A percentile compares a stretch with the other conserved stretches of the same genome.
Conservation (phyloP, 2,797 vertebrate species). For the Enteromius argenteus region DNA sequence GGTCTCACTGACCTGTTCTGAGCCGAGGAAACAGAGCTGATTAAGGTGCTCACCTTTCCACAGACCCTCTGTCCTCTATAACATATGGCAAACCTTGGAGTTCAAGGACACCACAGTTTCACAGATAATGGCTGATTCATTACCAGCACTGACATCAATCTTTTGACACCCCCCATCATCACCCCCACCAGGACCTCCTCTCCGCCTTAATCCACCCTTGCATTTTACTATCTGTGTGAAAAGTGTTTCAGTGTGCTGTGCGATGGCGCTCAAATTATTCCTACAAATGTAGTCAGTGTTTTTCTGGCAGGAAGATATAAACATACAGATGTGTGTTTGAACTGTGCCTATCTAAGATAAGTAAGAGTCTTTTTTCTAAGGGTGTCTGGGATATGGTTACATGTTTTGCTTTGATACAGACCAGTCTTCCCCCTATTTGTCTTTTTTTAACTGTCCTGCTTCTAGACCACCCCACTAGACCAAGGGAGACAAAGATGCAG, state of each 20-base stretch:
- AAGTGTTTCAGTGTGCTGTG: slow-evolving; percentile 11
- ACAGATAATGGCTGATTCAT: slow-evolving; percentile 77
- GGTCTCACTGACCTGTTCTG: slow-evolving; percentile 48
- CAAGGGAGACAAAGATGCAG: slow-evolving; percentile 66
- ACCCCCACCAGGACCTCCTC: slow-evolving; percentile 54
- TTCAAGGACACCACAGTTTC: slow-evolving; percentile 78
- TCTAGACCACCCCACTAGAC: slow-evolving; percentile 67
- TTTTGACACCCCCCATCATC: slow-evolving; percentile 26
- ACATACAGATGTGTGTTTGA: slow-evolving; percentile 1
- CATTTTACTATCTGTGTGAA: slow-evolving; percentile 39
- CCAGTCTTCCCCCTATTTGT: neutral
- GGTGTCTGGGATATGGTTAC: slow-evolving; percentile 5
- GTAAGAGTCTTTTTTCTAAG: neutral
- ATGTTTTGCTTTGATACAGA: slow-evolving; percentile 25
- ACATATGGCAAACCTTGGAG: slow-evolving; percentile 76
- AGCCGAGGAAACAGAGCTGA: slow-evolving; percentile 53
- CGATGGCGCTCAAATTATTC: neutral
- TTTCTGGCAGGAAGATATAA: slow-evolving; percentile 4
- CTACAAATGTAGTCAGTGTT: slow-evolving; percentile 14
- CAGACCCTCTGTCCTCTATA: slow-evolving; percentile 67
- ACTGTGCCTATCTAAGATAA: slow-evolving; percentile 2
- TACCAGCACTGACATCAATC: slow-evolving; percentile 73
- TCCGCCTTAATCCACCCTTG: slow-evolving; percentile 27
- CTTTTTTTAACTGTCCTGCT: slow-evolving; percentile 8
- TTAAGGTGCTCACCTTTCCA: slow-evolving; percentile 52